Evolutionary conservation across 2,113 vertebrate species (phyloP), one percentile per base, ranked within the genome.

Genomic region (Strix aluco): DNA sequence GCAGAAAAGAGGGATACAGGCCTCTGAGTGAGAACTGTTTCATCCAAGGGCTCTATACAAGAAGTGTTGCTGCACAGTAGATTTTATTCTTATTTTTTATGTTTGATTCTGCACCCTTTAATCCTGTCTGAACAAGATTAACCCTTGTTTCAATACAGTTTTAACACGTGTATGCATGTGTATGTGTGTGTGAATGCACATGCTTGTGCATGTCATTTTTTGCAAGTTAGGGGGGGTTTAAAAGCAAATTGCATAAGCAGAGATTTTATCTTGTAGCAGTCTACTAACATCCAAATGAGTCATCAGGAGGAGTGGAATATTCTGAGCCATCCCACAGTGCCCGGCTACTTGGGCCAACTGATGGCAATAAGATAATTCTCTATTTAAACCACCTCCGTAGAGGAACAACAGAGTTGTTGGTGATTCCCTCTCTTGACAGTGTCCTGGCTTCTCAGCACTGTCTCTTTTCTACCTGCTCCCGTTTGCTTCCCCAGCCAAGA

Each of bases 61-160:
- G 42, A 90, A 91, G 51, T 47, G n/a, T 15, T 71, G 46, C 71
- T 75, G 61, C n/a, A 77, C 7, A 20, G 27, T 27, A 67, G 59
- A 62, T 83, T 90, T 86, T 66, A 73, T 58, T 85, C 22, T 25
- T 77, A 0, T 32, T 80, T 92, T 81, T 81, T 57, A 29, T 61
- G 7, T 49, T 88, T 66, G 62, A 77, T 72, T 94, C 71, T 80
- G 6, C 36, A 66, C 19, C 44, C 65, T 79, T 78, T 58, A 67
- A 71, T 87, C 29, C 26, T 67, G 46, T 82, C 82, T 80, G 77
- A 91, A 92, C 79, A 88, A 80, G 85, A 88, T 93, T 75, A 91
- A 75, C 73, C 40, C 54, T 61, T 91, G 34, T 85, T 94, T 95
- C 66, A 70, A 14, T 77, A 25, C 17, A 30, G 27, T 80, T 92